Conservation (phyloP, 2,888 invertebrate species). For the Rapana venosa region DNA sequence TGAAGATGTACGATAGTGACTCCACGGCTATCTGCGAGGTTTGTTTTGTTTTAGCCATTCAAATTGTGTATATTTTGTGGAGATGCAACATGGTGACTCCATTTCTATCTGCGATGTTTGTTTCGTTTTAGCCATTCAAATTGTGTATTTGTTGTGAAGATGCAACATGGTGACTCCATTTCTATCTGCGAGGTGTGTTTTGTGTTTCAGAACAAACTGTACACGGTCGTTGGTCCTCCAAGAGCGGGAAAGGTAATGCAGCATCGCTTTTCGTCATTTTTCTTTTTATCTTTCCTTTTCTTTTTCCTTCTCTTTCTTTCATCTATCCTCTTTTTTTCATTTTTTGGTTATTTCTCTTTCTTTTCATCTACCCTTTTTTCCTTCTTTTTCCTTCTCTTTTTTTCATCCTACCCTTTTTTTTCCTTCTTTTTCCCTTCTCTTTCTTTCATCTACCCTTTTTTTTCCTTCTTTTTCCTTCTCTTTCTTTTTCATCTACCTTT, state of each 20-base stretch:
- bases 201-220: slow-evolving; percentile 52
- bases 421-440: too few species aligned
- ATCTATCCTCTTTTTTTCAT: too few species aligned
- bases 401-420: too few species aligned
- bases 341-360: neutral
- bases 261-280: neutral
- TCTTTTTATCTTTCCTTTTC: neutral
- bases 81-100: too few species aligned
- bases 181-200: neutral
- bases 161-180: too few species aligned
- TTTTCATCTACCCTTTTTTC: neutral
- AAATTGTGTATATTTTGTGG: too few species aligned
- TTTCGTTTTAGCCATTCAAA: too few species aligned
- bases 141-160: too few species aligned
- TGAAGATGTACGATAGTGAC: too few species aligned
- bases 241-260: slow-evolving; percentile 55
- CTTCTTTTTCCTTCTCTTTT: neutral
- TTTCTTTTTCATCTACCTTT: fast-evolving
- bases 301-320: neutral
- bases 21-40: too few species aligned
- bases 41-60: too few species aligned
- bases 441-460: too few species aligned
- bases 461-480: neutral
- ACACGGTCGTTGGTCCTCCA: slow-evolving; percentile 55
- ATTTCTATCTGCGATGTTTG: neutral